These are phyloP conservation scores for Pollenia labialis DNA, from an alignment of 2,888 invertebrate genomes.

Conservation along the genomic window DNA sequence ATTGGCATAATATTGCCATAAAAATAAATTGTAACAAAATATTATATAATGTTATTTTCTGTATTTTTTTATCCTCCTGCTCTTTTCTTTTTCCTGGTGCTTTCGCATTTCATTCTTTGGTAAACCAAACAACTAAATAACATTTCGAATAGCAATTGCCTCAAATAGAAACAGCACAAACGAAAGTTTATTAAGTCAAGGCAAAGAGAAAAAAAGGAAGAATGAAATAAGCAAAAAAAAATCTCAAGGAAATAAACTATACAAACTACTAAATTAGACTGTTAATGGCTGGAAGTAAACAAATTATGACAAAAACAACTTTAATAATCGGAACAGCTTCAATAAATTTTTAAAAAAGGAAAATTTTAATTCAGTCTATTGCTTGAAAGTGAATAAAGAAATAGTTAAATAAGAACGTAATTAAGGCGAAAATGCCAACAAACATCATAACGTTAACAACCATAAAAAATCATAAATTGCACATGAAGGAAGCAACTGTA, in stretches of 20 bases:
- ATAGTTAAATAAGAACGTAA: too few relatives aligned
- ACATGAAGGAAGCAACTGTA: too few relatives aligned
- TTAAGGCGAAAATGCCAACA: too few relatives aligned
- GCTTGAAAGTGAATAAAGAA: too few relatives aligned
- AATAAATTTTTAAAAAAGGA: not conserved
- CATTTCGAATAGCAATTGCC: slow-evolving; percentile 26
- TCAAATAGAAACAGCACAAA: slow-evolving; percentile 46
- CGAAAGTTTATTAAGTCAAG: slow-evolving; percentile 62
- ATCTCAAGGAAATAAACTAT: slow-evolving; percentile 37
- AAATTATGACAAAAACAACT: slow-evolving; percentile 60
- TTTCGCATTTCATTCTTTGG: not conserved
- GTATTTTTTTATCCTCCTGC: not conserved
- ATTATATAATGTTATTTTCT: slow-evolving; percentile 55
- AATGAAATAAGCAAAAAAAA: slow-evolving; percentile 26
- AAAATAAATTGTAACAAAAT: slow-evolving; percentile 81
- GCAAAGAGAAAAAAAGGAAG: not conserved
- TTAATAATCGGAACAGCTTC: not conserved
- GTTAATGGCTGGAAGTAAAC: slow-evolving; percentile 62
- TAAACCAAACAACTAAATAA: not conserved
- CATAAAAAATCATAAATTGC: too few relatives aligned
- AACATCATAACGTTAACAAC: too few relatives aligned
- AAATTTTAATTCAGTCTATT: too few relatives aligned
- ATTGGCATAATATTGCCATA: slow-evolving; percentile 83
- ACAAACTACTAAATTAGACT: slow-evolving; percentile 61
- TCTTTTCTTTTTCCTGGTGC: too few relatives aligned